Percentiles rank a stretch among this genome's conserved stretches.
Evolutionary conservation across 2,888 invertebrate species (phyloP).

Genomic region (Diarsia mendica): DNA sequence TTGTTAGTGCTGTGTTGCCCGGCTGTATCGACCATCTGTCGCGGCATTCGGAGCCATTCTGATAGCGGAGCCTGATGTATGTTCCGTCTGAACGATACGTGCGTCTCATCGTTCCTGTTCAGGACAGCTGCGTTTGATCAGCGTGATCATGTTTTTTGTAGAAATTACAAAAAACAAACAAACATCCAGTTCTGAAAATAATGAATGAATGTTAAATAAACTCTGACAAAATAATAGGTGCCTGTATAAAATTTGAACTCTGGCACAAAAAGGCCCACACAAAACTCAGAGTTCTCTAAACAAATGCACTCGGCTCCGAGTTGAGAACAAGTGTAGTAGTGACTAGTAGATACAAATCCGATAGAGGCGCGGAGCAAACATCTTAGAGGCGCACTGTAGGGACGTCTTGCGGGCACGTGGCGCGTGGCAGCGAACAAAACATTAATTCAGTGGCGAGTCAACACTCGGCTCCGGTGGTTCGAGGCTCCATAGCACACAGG

Average conservation of each 20-base stretch:
- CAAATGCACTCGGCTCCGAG: conserved; percentile 14
- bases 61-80: conserved; percentile 16
- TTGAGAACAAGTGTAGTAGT: conserved; percentile 10
- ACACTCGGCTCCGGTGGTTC: conserved; percentile 57
- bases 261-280: not conserved
- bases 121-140: conserved; percentile 18
- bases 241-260: not conserved
- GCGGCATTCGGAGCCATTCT: conserved; percentile 13
- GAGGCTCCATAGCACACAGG: conserved; percentile 42
- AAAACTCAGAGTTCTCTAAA: conserved; percentile 7
- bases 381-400: conserved; percentile 42
- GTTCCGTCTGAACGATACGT: conserved; percentile 4
- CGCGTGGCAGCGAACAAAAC: conserved; percentile 58
- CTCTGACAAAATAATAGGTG: not conserved
- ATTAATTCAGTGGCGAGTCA: conserved; percentile 69
- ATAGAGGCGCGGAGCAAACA: conserved; percentile 27
- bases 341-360: conserved; percentile 21
- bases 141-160: not conserved
- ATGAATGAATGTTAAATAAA: not conserved
- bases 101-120: not conserved
- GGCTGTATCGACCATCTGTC: conserved; percentile 12
- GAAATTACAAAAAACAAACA: not conserved
- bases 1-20: conserved; percentile 21
- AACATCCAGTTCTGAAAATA: not conserved
- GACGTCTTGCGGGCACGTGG: conserved; percentile 48